A percentile compares a stretch with the other conserved stretches of the same genome.
These are phyloP conservation scores for Bufotes viridis DNA, from an alignment of 2,797 vertebrate species.

Conservation along the genomic window DNA sequence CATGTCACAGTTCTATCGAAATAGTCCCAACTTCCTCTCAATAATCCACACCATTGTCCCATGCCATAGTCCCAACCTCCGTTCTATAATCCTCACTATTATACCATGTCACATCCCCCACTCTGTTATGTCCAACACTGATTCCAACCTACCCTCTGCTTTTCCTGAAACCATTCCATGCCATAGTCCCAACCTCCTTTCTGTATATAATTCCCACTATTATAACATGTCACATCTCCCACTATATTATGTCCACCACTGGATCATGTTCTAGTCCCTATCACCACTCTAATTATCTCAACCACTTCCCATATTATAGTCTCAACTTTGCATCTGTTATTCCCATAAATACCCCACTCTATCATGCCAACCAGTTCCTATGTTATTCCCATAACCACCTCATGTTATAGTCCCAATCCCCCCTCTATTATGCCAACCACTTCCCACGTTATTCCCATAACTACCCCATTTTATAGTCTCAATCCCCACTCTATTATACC, in stretches of 20 bases:
- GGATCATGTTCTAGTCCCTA: too few relatives aligned
- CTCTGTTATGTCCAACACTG: background rate
- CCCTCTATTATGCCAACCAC: too few relatives aligned
- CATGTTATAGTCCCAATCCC: too few relatives aligned
- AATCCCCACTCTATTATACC: too few relatives aligned
- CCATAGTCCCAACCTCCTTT: background rate
- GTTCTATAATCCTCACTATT: background rate
- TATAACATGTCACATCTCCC: background rate
- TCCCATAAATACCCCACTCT: too few relatives aligned
- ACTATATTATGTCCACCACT: background rate
- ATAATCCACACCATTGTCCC: background rate
- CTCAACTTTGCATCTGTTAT: background rate
- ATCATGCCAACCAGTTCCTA: background rate
- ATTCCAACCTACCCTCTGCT: background rate
- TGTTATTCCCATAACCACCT: background rate
- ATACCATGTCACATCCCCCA: background rate
- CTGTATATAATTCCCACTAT: background rate
- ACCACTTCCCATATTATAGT: background rate
- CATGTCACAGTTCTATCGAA: background rate
- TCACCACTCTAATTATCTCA: background rate
- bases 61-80: background rate
- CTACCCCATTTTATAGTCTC: too few relatives aligned
- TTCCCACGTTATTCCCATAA: too few relatives aligned
- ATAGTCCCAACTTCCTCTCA: background rate
- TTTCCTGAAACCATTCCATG: too few relatives aligned